A percentile compares a stretch with the other conserved stretches of the same genome.
Evolutionary conservation across 2,113 vertebrate species (phyloP).

Genomic region (Meriones unguiculatus): DNA sequence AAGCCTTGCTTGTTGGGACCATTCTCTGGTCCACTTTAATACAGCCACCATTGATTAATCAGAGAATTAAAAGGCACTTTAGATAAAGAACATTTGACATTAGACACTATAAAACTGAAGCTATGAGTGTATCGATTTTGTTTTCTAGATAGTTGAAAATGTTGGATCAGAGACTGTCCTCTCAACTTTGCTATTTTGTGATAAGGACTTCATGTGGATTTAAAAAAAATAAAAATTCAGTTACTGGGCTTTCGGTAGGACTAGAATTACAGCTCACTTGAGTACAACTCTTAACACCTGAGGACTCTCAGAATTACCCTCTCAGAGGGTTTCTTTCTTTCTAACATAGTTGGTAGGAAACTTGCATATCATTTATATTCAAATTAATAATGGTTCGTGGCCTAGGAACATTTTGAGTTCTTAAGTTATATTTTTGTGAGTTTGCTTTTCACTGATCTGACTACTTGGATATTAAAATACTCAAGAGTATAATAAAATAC

Average conservation of each 20-base stretch:
- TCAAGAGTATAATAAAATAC: conserved; percentile 28
- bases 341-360: not conserved
- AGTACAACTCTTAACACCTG: conserved; percentile 29
- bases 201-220: not conserved
- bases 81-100: not conserved
- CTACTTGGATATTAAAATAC: conserved; percentile 8
- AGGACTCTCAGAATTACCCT: not conserved
- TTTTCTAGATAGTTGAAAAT: not conserved
- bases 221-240: not conserved
- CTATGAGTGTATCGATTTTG: conserved; percentile 1
- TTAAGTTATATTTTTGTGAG: conserved; percentile 3
- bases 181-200: conserved; percentile 1
- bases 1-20: not conserved
- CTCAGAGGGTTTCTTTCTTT: conserved; percentile 13
- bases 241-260: not conserved
- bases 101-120: conserved; percentile 45
- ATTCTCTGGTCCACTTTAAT: not conserved
- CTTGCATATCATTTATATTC: conserved; percentile 32
- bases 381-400: not conserved
- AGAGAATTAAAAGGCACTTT: conserved; percentile 10
- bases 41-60: not conserved
- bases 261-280: conserved; percentile 36
- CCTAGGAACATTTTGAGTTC: conserved; percentile 10
- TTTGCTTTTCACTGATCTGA: conserved; percentile 20
- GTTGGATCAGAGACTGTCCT: not conserved